These are phyloP conservation scores for Rhodeus uyekii DNA, from an alignment of 2,797 vertebrate species.

Conservation along the genomic window DNA sequence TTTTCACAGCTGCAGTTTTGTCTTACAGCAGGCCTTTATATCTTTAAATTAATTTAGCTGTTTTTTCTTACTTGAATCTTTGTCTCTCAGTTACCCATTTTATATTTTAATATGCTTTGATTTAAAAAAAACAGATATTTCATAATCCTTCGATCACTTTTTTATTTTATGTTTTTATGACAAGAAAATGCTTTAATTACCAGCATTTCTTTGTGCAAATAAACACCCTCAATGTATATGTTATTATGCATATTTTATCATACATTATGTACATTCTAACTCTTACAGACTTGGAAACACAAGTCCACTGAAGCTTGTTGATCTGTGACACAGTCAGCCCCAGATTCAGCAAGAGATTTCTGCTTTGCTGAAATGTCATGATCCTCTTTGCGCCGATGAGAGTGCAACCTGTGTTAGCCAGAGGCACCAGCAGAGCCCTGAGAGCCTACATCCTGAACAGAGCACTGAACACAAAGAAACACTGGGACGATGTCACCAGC, in stretches of 20 bases:
- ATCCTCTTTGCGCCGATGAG: constrained; percentile 18
- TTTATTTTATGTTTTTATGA: background rate
- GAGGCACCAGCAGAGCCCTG: constrained; percentile 6
- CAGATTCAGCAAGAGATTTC: constrained; percentile 22
- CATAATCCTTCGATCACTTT: too few species aligned
- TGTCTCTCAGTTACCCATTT: background rate
- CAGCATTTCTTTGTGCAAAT: background rate
- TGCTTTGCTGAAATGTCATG: constrained; percentile 24
- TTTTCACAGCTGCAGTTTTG: background rate
- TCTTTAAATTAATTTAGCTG: background rate
- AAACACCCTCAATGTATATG: background rate
- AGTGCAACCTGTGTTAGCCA: constrained; percentile 27
- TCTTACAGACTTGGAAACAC: background rate
- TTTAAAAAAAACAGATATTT: background rate
- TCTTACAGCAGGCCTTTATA: too few species aligned
- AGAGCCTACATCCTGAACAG: constrained; percentile 4
- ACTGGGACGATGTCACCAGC: background rate
- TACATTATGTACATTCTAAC: background rate
- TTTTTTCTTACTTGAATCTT: background rate
- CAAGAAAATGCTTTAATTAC: background rate
- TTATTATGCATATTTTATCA: background rate
- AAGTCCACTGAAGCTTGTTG: constrained; percentile 3
- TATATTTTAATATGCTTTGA: background rate
- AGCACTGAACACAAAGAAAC: constrained; percentile 5
- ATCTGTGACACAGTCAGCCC: background rate